Base-by-base conservation (phyloP, 2,113 vertebrate species). In the Cebidichthys violaceus region DNA sequence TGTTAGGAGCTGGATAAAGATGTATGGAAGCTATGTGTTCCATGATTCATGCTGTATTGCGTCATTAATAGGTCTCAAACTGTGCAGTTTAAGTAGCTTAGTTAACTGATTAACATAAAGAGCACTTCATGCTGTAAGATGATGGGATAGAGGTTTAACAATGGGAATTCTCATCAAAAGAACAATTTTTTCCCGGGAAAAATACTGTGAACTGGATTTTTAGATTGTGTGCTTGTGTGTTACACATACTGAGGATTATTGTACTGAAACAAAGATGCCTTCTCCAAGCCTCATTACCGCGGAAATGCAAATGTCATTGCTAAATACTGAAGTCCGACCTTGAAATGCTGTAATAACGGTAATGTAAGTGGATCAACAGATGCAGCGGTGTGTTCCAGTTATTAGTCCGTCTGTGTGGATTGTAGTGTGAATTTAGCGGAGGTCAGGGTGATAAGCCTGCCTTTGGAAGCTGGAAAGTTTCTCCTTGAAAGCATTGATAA, bases 1-100 rank as follows among this genome's bases (percentile, higher is more conserved):
- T 50, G 60, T 79, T 72, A 85, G 76, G 10, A 52, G 64, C 62
- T 76, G 54, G 52, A 89, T 89, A 71, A 92, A 91, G 90, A 92
- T 89, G 84, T 78, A 92, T 88, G 60, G 57, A 45, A 47, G 27
- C 81, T 29, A 11, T 69, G 68, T 57, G 31, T 67, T 72, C 55
- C 64, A 66, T 86, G 79, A 81, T 71, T 91, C 82, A 62, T 45
- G 47, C 62, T 75, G 79, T 65, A 85, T 80, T 75, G 61, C 54
- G 52, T 85, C 80, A 92, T 88, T 79, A 84, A 88, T 75, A 85
- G 41, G 11, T 76, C 69, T 85, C 52, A 85, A 41, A 79, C 54
- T 77, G 41, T 66, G 55, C 81, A 72, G 71, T 91, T 81, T 92
- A 80, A 75, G 74, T 79, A 29, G 81, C 88, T 90, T 82, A 89